phyloP scores from a whole-genome alignment of 2,797 vertebrate genomes.

The Tauraco hartlaubi region DNA sequence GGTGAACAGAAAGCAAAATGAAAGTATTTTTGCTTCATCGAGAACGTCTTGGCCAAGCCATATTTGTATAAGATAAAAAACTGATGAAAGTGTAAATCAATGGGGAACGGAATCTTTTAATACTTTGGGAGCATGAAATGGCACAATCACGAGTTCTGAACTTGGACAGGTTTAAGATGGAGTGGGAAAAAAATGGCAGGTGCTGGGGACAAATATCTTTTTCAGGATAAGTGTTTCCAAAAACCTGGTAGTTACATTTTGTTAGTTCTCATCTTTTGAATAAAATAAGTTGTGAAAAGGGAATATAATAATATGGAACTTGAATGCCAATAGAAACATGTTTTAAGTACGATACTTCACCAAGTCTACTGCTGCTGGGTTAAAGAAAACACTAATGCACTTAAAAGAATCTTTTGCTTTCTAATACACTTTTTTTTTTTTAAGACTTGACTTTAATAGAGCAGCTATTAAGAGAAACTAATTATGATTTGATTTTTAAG shows the following conservation, averaged over 20 bases:
- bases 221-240: not conserved
- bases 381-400: not conserved
- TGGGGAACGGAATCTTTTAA: not conserved
- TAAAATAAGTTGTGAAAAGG: not conserved
- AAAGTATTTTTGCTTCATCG: slow-evolving; percentile 47
- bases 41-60: slow-evolving; percentile 7
- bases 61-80: not conserved
- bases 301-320: not conserved
- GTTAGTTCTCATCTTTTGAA: not conserved
- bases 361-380: not conserved
- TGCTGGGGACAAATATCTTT: not conserved
- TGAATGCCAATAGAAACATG: not conserved
- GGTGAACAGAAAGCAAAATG: slow-evolving; percentile 33
- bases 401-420: not conserved
- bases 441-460: not conserved
- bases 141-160: not conserved
- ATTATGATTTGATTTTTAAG: slow-evolving; percentile 44
- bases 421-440: not conserved
- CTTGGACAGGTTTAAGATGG: not conserved
- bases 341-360: not conserved
- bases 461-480: slow-evolving; percentile 5
- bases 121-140: not conserved
- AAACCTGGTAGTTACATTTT: not conserved
- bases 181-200: not conserved
- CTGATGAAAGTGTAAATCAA: not conserved